These are phyloP conservation scores for Neoseiulus cucumeris DNA, from an alignment of 1,140 invertebrate genomes.

Conservation along the genomic window DNA sequence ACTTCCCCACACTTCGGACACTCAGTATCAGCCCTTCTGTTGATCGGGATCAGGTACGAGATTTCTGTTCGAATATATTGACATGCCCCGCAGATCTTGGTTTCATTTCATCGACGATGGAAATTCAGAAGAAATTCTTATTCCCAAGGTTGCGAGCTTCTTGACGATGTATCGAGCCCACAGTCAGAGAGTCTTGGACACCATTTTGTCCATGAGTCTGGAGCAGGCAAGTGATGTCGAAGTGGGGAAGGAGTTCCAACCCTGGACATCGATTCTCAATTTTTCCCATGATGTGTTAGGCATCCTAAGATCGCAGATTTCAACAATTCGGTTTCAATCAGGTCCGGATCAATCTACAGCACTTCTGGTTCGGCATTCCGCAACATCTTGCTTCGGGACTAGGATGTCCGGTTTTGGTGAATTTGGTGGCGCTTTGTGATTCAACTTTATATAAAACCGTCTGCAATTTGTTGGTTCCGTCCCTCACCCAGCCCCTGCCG, in stretches of 20 bases:
- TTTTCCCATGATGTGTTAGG: too few species aligned
- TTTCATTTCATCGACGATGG: too few species aligned
- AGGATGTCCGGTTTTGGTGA: conserved; percentile 28
- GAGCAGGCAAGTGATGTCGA: conserved; percentile 28
- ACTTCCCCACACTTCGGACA: conserved; percentile 33
- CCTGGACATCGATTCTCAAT: too few species aligned
- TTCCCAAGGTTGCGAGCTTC: conserved; percentile 30
- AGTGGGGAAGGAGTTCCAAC: neutral
- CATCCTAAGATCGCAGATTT: neutral
- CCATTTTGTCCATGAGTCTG: conserved; percentile 33
- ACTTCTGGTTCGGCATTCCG: conserved; percentile 38
- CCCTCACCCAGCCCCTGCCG: conserved; percentile 29
- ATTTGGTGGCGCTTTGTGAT: conserved; percentile 35
- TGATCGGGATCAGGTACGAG: conserved; percentile 27
- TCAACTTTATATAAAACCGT: conserved; percentile 35
- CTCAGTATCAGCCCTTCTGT: conserved; percentile 29
- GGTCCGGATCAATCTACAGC: conserved; percentile 34
- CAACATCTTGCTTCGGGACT: conserved; percentile 31
- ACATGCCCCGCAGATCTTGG: too few species aligned
- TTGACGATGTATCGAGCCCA: conserved; percentile 37
- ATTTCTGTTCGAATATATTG: neutral
- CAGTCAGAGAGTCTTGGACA: conserved; percentile 35
- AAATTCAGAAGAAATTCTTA: neutral
- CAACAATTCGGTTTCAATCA: conserved; percentile 19
- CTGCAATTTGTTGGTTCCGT: conserved; percentile 33